A percentile compares a stretch with the other conserved stretches of the same genome.
phyloP scores from a whole-genome alignment of 37 sponge, comb jelly and placozoan species.

The Dysidea cf. avara region DNA sequence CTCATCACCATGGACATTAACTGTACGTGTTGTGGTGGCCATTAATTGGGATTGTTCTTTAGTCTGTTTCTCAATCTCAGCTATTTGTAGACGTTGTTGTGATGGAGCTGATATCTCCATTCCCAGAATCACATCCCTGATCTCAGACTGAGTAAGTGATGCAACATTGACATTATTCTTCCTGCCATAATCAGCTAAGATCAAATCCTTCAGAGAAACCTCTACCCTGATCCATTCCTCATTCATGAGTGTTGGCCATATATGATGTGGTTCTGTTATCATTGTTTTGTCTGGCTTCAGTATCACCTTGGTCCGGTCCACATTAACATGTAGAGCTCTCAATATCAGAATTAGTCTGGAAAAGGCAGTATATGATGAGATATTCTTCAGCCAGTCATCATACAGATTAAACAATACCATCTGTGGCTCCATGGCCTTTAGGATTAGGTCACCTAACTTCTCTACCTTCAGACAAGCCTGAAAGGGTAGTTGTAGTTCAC shows the following conservation, averaged over 20 bases:
- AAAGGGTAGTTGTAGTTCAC: constrained; percentile 98
- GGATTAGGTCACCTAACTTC: constrained; percentile 97
- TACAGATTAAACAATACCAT: constrained; percentile 99
- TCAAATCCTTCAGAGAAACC: constrained; percentile 95
- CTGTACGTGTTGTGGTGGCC: constrained; percentile 95
- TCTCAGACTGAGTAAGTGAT: constrained; percentile 96
- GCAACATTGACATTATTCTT: constrained; percentile 99
- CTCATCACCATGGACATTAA: constrained; percentile 97
- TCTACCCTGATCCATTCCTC: constrained; percentile 98
- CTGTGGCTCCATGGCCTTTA: constrained; percentile 98
- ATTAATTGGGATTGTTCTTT: constrained; percentile 98
- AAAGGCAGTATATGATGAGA: constrained; percentile 99
- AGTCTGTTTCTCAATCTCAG: constrained; percentile 99
- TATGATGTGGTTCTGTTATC: constrained; percentile 97
- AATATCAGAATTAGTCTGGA: constrained; percentile 96
- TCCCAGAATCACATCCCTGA: constrained; percentile 97
- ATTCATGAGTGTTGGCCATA: constrained; percentile 93
- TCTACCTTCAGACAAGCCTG: constrained; percentile 99
- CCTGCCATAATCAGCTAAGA: constrained; percentile 98
- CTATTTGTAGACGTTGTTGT: constrained; percentile 98
- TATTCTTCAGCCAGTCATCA: constrained; percentile 99
- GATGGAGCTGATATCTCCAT: constrained; percentile 99
- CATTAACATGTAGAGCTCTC: constrained; percentile 98
- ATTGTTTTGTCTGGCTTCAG: constrained; percentile 99
- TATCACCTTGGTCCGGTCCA: constrained; percentile 95